Evolutionary conservation across 2,113 vertebrate species (phyloP).

Genomic region (Argyrosomus japonicus): DNA sequence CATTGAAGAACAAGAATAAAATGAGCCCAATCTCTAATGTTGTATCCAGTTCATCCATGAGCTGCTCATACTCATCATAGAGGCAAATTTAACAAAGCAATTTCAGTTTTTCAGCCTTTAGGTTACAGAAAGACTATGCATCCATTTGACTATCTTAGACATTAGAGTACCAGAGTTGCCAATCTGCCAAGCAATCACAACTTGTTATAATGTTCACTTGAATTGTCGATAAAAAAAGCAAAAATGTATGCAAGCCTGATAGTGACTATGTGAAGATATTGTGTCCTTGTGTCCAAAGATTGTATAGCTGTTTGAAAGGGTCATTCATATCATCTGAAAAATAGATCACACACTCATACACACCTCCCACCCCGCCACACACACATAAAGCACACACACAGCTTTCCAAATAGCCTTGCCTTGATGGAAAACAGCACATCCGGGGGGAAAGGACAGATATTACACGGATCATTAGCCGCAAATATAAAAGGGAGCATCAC

Average conservation of each 20-base stretch:
- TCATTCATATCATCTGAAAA: slow-evolving; percentile 67
- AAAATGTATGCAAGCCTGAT: neutral
- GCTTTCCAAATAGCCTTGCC: slow-evolving; percentile 78
- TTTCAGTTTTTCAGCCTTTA: neutral
- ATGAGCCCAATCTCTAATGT: too few relatives aligned
- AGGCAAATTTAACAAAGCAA: neutral
- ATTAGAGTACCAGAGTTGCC: neutral
- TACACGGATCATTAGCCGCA: slow-evolving; percentile 91
- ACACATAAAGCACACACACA: slow-evolving; percentile 29
- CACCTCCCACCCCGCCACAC: slow-evolving; percentile 7
- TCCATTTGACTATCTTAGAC: neutral
- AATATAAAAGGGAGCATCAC: slow-evolving; percentile 85
- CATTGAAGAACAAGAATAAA: too few relatives aligned
- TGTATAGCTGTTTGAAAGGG: slow-evolving; percentile 48
- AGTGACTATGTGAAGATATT: neutral
- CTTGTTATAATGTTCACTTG: neutral
- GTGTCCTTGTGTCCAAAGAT: slow-evolving; percentile 41
- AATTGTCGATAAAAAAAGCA: neutral
- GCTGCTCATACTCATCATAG: neutral
- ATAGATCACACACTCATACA: slow-evolving; percentile 35
- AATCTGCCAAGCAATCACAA: neutral
- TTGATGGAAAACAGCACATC: slow-evolving; percentile 80
- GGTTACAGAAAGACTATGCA: neutral
- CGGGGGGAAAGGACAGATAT: slow-evolving; percentile 81
- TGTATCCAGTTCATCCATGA: neutral